A percentile compares a stretch with the other conserved stretches of the same genome.
These are phyloP conservation scores for Epiblema foenella DNA, from an alignment of 2,888 invertebrate genomes.

Conservation along the genomic window DNA sequence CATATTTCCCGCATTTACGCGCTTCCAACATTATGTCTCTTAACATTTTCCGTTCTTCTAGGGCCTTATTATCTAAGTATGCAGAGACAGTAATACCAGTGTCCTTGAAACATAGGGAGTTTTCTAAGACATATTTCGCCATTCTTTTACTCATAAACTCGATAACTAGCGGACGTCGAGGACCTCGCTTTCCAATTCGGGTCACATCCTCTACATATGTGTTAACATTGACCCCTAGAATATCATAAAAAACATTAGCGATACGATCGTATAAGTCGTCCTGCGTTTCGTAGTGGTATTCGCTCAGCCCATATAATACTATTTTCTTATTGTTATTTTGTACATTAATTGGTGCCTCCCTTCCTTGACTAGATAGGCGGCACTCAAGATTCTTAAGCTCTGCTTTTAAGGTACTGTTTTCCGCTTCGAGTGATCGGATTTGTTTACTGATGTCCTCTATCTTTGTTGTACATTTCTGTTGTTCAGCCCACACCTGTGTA, in stretches of 20 bases:
- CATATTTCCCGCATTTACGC: neutral
- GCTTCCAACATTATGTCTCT: neutral
- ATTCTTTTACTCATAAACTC: conserved; percentile 2
- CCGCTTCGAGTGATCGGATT: neutral
- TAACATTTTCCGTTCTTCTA: neutral
- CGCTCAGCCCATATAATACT: neutral
- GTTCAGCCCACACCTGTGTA: neutral
- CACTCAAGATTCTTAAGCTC: neutral
- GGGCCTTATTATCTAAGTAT: neutral
- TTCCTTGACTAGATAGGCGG: neutral
- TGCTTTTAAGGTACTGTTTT: neutral
- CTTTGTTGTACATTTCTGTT: neutral
- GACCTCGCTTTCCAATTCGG: conserved; percentile 4
- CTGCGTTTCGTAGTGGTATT: neutral
- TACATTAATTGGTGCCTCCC: neutral
- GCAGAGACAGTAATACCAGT: neutral
- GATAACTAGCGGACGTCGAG: neutral
- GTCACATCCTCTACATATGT: neutral
- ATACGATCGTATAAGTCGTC: neutral
- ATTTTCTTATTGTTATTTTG: neutral
- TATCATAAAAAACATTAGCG: neutral
- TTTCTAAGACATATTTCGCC: neutral
- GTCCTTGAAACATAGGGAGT: neutral
- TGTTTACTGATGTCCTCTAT: neutral
- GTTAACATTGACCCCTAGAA: neutral